Base-by-base conservation (phyloP, 1,140 invertebrate species). In the Whitmania pigra region DNA sequence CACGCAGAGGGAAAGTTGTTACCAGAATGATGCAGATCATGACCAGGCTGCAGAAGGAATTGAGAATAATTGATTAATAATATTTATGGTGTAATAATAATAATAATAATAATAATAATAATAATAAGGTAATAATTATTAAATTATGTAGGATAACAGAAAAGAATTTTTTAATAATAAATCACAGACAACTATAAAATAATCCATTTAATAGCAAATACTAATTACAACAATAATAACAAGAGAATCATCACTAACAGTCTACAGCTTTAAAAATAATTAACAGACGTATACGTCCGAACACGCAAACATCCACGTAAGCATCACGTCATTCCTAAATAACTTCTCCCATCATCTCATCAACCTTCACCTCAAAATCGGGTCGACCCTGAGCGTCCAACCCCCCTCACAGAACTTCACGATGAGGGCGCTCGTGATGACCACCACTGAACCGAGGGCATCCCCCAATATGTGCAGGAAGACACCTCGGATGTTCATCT, bases 401-500 rank as follows among this genome's bases (percentile, higher is more conserved):
- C 91, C 83, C 0, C 91, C 92, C 17, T 73, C 27, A 13, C 60
- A 53, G 36, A 88, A 81, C 88, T 89, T 91, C 20, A 94, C 91
- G 31, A 92, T 85, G 70, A 93, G 79, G 40, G 69, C 94, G 57
- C 89, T 88, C 11, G 80, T 75, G 40, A 97, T 90, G 13, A 97
- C 94, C 79, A 97, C 94, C 0, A 97, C 87, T 4, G 94, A 97
- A 69, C 86, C 86, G 15, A 94, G 82, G 27, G 93, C 93, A 84
- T 97, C 94, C 36, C 92, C 94, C 0, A 97, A 79, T 7, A 97
- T 88, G 81, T 97, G 94, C 60, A 97, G 84, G 80, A 96, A 97
- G 0, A 96, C 94, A n/a, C 93, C 94, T 68, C 90, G 86, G 91
- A 97, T 97, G 78, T 97, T 97, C 89, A 97, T 90, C 49, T 74